Evolutionary conservation across 2,888 invertebrate genomes (phyloP), one percentile per base, ranked within the genome.

Genomic region (Autographa gamma): DNA sequence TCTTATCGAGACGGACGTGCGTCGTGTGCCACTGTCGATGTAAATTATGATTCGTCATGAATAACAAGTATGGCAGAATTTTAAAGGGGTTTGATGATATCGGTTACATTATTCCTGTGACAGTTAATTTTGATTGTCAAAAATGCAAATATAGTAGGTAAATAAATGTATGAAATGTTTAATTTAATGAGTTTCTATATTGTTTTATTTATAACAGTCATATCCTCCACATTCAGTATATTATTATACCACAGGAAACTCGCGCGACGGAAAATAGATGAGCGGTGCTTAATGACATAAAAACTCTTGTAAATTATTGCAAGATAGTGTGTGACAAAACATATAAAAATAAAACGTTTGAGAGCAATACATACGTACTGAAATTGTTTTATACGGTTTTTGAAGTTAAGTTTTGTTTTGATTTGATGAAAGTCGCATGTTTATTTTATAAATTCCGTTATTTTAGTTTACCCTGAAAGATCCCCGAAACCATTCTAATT

Each of bases 1-100:
- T 56, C 81, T 82, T 88, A 90, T 76, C 78, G 70, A 85, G 86
- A 85, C 88, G 90, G 91, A 93, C 95, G 94, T 94, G 93, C 72
- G 95, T 92, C 95, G 94, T 93, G 95, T 95, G 95, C 95, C 92
- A 85, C 86, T 83, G 84, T 83, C 83, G 87, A 88, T 91, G 88
- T 84, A 84, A 90, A 89, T 90, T 86, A 86, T 81, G 86, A 84
- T 84, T 83, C 88, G 74, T 80, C 76, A 80, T 89, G 93, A 90
- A 93, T 93, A 90, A 80, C 76, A 92, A 92, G 80, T 81, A 56
- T 79, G 73, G 74, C 78, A 82, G 84, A 86, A 86, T 85, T 84
- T 82, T 79, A 81, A 89, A 83, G 74, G 78, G 80, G 84, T 85
- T 84, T 77, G 76, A 85, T 85, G 85, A 80, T 84, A 84, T 83